Evolutionary conservation across 2,797 vertebrate genomes (phyloP).

Genomic region (Amblyraja radiata): DNA sequence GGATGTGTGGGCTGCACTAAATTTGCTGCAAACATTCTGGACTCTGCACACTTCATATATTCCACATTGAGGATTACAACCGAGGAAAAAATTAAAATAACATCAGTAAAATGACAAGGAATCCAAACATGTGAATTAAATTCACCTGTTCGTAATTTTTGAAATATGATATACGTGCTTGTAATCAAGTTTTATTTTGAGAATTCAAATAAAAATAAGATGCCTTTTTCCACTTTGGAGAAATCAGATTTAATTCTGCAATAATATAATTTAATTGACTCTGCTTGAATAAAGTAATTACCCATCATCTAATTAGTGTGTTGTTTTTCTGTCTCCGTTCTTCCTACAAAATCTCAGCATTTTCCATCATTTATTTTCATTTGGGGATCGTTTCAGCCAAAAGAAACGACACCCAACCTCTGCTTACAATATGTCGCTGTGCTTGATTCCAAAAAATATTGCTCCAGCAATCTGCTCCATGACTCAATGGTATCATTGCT

Average conservation of each 20-base stretch:
- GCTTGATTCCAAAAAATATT: not conserved
- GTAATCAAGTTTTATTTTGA: not conserved
- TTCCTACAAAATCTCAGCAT: not conserved
- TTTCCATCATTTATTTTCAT: not conserved
- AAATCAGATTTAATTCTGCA: not conserved
- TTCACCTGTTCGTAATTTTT: not conserved
- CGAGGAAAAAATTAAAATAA: not conserved
- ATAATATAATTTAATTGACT: constrained; percentile 5
- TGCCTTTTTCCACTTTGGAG: not conserved
- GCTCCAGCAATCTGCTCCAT: not conserved
- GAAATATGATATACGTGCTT: not conserved
- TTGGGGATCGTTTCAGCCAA: not conserved
- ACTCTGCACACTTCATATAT: not conserved
- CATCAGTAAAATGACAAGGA: not conserved
- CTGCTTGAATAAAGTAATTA: not conserved
- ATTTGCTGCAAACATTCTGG: not conserved
- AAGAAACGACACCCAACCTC: not conserved
- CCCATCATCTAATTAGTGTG: not conserved
- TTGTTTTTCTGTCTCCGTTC: not conserved
- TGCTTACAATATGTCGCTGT: not conserved
- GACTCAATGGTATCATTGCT: not conserved
- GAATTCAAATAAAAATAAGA: not conserved
- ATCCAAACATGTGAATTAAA: not conserved
- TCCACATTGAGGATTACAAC: not conserved
- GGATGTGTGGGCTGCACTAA: not conserved